Conservation (phyloP, 2,113 vertebrate species). For the Cottus gobio region DNA sequence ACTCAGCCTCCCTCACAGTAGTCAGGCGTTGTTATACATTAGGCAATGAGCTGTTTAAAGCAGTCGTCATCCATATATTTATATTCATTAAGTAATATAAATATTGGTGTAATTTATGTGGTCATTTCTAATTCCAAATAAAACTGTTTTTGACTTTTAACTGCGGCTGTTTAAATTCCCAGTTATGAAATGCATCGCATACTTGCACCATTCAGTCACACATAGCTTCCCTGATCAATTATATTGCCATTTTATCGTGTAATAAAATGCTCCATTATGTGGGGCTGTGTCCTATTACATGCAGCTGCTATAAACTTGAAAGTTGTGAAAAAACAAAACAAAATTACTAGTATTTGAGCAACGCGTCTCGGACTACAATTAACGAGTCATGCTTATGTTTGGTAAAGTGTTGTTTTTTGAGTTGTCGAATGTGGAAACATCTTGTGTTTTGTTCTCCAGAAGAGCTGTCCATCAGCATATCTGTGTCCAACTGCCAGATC, state of each 20-base stretch:
- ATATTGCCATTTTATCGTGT: conserved; percentile 58
- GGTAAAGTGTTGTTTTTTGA: conserved; percentile 15
- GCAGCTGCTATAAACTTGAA: conserved; percentile 61
- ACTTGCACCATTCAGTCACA: conserved; percentile 59
- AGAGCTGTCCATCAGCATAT: conserved; percentile 97
- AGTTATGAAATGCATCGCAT: conserved; percentile 65
- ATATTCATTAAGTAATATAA: background rate
- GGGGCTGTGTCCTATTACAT: conserved; percentile 43
- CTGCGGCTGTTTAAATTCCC: conserved; percentile 35
- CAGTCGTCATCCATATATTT: background rate
- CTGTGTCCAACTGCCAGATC: conserved; percentile 96
- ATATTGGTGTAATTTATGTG: background rate
- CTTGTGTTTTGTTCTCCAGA: conserved; percentile 83
- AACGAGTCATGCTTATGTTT: conserved; percentile 34
- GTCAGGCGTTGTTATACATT: background rate
- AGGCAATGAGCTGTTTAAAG: too few species aligned
- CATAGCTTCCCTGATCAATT: conserved; percentile 60
- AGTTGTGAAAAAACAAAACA: conserved; percentile 6
- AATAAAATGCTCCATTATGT: conserved; percentile 69
- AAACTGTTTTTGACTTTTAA: background rate
- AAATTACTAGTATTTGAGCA: conserved; percentile 29
- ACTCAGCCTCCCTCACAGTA: conserved; percentile 1
- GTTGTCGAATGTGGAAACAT: conserved; percentile 36
- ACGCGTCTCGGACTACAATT: conserved; percentile 23
- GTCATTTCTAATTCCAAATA: background rate